Evolutionary conservation across 2,888 invertebrate species (phyloP), one percentile per base, ranked within the genome.

Genomic region (Nephrotoma flavescens): DNA sequence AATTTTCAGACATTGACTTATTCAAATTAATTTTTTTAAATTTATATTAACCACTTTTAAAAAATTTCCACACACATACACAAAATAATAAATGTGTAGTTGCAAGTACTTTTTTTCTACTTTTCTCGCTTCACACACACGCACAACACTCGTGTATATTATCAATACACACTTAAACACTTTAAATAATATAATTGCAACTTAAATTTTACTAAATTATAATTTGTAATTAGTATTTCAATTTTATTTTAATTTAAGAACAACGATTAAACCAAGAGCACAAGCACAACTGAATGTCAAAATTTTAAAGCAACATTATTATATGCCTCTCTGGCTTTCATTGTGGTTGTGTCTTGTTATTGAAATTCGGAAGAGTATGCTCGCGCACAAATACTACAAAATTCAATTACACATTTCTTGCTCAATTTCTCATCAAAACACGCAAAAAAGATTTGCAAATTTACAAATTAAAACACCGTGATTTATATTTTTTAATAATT

Each of bases 1-100:
- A 11, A 71, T 19, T 71, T 4, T 9, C 31, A 31, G 31, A 71
- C 31, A 31, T 71, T 31, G 7, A 71, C 7, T 47, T 47, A 47
- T 47, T 47, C 11, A 47, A 47, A n/a, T 47, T 83, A 19, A 83
- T 3, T 83, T 2, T 83, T 84, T 71, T 31, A 11, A 71, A 57
- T 57, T 71, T 31, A 3, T 71, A 9, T 5, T 19, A 52, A 19
- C 31, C 90, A 41, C 90, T 90, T 91, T 87, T 90, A 89, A 90
- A 90, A 89, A 90, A 91, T 88, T 11, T 90, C 90, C 87, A 89
- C 89, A 83, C 90, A 88, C 88, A 90, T 90, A 88, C 89, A 88
- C 86, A 90, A 3, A 52, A 52, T 52, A 52, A 31, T 31, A 31
- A 31, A 31, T 31, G 31, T 52, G n/a, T 52, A 15, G 52, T 15